These are phyloP conservation scores for Eurytoma adleriae DNA, from an alignment of 2,888 invertebrate genomes.

Conservation along the genomic window DNA sequence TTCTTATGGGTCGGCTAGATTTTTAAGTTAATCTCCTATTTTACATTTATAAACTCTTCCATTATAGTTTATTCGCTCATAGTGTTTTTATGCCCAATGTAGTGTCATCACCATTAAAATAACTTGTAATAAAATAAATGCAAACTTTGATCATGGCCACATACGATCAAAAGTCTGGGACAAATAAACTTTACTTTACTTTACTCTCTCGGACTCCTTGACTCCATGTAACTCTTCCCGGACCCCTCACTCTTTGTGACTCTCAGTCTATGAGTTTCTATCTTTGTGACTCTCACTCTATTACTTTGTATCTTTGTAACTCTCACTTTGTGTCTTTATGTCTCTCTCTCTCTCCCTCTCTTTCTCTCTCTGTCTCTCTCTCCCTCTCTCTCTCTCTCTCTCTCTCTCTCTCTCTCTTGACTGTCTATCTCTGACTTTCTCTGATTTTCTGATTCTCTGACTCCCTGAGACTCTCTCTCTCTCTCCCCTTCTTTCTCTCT, in stretches of 20 bases:
- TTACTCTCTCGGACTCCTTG: constrained; percentile 34
- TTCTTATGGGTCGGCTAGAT: constrained; percentile 25
- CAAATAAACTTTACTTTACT: too few species aligned
- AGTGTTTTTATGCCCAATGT: constrained; percentile 34
- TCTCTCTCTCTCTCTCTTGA: constrained; percentile 19
- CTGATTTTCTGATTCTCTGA: too few species aligned
- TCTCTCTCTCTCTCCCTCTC: too few species aligned
- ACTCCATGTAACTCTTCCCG: constrained; percentile 18
- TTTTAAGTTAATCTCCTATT: too few species aligned
- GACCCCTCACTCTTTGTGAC: constrained; percentile 21
- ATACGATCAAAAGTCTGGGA: too few species aligned
- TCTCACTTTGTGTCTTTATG: constrained; percentile 37
- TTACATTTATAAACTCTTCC: too few species aligned
- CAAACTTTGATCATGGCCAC: too few species aligned
- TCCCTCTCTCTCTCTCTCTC: constrained; percentile 2
- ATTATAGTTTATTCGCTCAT: constrained; percentile 34
- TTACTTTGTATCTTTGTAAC: constrained; percentile 30
- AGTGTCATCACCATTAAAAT: too few species aligned
- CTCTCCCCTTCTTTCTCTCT: too few species aligned
- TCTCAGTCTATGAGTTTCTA: constrained; percentile 31
- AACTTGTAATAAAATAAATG: too few species aligned
- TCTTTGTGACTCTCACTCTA: constrained; percentile 37
- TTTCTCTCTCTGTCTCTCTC: constrained; percentile 4
- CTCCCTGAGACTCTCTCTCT: too few species aligned
- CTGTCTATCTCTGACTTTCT: too few species aligned